These are phyloP conservation scores for Phyto melanocephala DNA, from an alignment of 2,888 invertebrate genomes.

Conservation along the genomic window DNA sequence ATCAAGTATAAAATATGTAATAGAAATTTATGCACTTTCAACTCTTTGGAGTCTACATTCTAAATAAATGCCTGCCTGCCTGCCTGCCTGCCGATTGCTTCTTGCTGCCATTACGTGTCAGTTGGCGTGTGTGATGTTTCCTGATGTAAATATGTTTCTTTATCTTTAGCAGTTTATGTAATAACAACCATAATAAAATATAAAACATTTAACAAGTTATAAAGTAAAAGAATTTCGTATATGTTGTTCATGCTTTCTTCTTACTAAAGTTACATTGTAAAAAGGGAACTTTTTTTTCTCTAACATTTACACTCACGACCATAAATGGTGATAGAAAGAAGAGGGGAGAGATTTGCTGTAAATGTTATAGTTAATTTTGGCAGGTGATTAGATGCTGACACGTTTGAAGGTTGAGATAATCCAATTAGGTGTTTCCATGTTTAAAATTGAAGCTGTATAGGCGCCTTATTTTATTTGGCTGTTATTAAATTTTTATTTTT, in stretches of 20 bases:
- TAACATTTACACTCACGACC: conserved; percentile 2
- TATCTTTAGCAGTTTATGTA: conserved; percentile 1
- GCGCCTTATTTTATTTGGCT: not conserved
- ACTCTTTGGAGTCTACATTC: conserved; percentile 18
- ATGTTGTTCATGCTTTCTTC: not conserved
- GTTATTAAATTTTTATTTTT: no score
- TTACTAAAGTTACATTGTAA: conserved; percentile 1
- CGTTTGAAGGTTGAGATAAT: not conserved
- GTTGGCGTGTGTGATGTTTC: not conserved
- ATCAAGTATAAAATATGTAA: not conserved
- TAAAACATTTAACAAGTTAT: conserved; percentile 47
- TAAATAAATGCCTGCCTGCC: not conserved
- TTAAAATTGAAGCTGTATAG: not conserved
- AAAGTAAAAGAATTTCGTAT: conserved; percentile 20
- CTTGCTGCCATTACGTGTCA: not conserved
- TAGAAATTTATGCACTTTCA: conserved; percentile 44
- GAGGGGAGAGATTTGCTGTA: not conserved
- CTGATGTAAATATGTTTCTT: not conserved
- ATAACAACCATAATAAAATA: conserved; percentile 40
- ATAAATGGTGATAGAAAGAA: not conserved
- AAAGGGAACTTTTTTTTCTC: not conserved
- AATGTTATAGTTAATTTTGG: not conserved
- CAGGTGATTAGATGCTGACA: conserved; percentile 13
- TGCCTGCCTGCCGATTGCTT: not conserved
- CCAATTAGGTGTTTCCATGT: not conserved